Conservation (phyloP, 2,888 invertebrate species). For the Meloe dianella region DNA sequence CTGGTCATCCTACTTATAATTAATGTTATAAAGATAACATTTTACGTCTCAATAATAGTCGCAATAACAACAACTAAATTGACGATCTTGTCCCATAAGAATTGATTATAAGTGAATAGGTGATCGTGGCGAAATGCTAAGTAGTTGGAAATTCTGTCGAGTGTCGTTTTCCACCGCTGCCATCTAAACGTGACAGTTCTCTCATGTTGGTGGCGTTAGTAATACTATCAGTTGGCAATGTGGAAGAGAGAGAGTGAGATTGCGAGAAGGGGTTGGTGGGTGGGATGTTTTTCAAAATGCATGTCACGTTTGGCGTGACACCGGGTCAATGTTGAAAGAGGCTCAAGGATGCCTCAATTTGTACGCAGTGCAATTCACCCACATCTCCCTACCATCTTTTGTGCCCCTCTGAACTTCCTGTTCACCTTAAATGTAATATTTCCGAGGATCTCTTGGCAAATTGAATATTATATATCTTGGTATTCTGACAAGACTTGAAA, state of each 20-base stretch:
- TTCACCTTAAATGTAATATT: slow-evolving; percentile 54
- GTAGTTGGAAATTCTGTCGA: slow-evolving; percentile 45
- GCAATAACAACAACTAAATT: not conserved
- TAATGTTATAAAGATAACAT: not conserved
- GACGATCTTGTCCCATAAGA: slow-evolving; percentile 34
- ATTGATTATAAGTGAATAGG: slow-evolving; percentile 48
- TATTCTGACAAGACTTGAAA: slow-evolving; percentile 45
- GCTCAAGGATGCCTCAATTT: slow-evolving; percentile 56
- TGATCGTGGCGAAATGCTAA: slow-evolving; percentile 46
- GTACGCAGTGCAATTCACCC: slow-evolving; percentile 51
- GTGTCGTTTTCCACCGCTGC: slow-evolving; percentile 28
- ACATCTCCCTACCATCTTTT: slow-evolving; percentile 19
- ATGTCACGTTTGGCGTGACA: slow-evolving; percentile 54
- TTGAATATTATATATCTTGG: slow-evolving; percentile 57
- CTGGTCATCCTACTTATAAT: not conserved
- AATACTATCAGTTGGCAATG: not conserved
- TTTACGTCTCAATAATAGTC: not conserved
- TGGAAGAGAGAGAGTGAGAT: not conserved
- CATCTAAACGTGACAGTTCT: slow-evolving; percentile 35
- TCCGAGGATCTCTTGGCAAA: slow-evolving; percentile 53
- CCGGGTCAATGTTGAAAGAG: slow-evolving; percentile 53
- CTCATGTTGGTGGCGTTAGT: slow-evolving; percentile 36
- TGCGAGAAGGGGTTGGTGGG: not conserved
- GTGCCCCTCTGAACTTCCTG: slow-evolving; percentile 40
- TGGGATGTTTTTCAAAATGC: slow-evolving; percentile 40